Conservation (phyloP, 2,888 invertebrate species). For the Onthophagus sagittarius region DNA sequence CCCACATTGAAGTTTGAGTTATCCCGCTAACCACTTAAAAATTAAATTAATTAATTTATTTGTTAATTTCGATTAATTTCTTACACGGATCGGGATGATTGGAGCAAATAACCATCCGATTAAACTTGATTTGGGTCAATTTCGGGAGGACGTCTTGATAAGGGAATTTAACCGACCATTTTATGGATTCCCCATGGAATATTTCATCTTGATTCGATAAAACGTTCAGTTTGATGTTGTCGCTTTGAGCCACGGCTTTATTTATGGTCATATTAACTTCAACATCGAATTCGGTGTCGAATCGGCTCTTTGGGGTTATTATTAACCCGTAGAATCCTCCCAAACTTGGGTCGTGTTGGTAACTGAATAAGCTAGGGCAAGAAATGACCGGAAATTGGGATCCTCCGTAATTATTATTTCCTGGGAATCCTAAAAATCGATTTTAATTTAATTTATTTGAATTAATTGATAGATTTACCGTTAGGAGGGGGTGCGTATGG, state of each 20-base stretch:
- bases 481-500: neutral
- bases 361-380: slow-evolving; percentile 36
- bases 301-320: slow-evolving; percentile 25
- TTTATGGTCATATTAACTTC: slow-evolving; percentile 29
- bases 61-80: too few relatives aligned
- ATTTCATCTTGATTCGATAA: slow-evolving; percentile 18
- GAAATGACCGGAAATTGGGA: slow-evolving; percentile 32
- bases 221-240: slow-evolving; percentile 17
- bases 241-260: slow-evolving; percentile 19
- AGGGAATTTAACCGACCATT: slow-evolving; percentile 31
- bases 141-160: slow-evolving; percentile 35
- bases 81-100: slow-evolving; percentile 31
- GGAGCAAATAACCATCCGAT: slow-evolving; percentile 32
- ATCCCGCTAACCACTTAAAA: slow-evolving; percentile 16
- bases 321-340: slow-evolving; percentile 26
- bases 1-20: slow-evolving; percentile 21
- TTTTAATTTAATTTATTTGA: too few relatives aligned
- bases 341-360: slow-evolving; percentile 22
- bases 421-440: neutral
- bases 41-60: too few relatives aligned
- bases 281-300: slow-evolving; percentile 18
- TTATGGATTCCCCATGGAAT: slow-evolving; percentile 11
- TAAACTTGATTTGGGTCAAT: slow-evolving; percentile 38
- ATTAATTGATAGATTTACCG: neutral
- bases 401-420: too few relatives aligned